A percentile compares a stretch with the other conserved stretches of the same genome.
These are phyloP conservation scores for Oryctes rhinoceros DNA, from an alignment of 1,140 invertebrate species.

Conservation along the genomic window DNA sequence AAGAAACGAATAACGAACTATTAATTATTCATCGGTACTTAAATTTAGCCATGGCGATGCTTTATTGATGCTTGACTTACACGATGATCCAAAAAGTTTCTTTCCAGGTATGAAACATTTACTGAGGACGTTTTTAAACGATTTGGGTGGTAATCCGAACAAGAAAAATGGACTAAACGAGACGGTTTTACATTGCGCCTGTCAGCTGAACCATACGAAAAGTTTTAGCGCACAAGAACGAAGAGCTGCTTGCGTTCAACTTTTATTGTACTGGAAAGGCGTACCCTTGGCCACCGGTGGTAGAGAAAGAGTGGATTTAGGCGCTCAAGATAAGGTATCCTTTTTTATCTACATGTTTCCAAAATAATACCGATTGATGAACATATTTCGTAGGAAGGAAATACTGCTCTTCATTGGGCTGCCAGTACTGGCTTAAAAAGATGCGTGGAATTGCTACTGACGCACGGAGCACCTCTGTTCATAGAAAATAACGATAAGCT, in stretches of 20 bases:
- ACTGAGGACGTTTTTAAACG: conserved; percentile 71
- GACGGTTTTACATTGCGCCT: conserved; percentile 72
- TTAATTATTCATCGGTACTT: too few relatives aligned
- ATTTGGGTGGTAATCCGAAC: conserved; percentile 74
- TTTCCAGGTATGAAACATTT: conserved; percentile 67
- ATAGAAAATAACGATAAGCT: conserved; percentile 70
- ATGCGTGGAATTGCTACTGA: conserved; percentile 72
- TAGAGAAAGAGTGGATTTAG: conserved; percentile 68
- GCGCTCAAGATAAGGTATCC: conserved; percentile 69
- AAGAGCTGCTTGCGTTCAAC: conserved; percentile 68
- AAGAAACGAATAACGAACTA: too few relatives aligned
- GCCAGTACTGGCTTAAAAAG: conserved; percentile 71
- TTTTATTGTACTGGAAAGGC: conserved; percentile 73
- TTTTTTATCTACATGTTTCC: neutral
- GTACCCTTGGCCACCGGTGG: conserved; percentile 64
- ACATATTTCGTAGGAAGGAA: conserved; percentile 64
- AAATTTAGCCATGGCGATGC: too few relatives aligned
- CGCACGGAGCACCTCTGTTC: conserved; percentile 69
- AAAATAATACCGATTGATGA: neutral
- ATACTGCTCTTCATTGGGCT: conserved; percentile 75
- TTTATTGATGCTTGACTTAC: too few relatives aligned
- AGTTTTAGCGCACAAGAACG: conserved; percentile 68
- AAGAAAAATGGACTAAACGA: conserved; percentile 74
- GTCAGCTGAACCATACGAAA: conserved; percentile 65
- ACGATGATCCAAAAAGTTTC: neutral